Conservation (phyloP, 2,888 invertebrate genomes). For the Neuroscelio doddi region DNA sequence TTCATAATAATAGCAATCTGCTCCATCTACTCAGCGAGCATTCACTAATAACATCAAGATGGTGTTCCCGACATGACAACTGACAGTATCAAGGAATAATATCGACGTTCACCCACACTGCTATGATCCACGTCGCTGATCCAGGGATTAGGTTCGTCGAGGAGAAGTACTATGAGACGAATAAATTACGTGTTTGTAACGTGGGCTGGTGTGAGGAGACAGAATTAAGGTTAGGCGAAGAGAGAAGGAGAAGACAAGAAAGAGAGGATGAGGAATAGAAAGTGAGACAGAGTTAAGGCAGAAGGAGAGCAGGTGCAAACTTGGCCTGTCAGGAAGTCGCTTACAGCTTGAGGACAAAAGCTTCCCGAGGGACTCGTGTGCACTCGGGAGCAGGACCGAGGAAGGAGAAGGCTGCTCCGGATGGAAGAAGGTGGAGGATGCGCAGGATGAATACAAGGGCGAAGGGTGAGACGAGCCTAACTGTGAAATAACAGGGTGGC, state of each 20-base stretch:
- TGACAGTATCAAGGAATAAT: conserved; percentile 13
- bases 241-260: conserved; percentile 17
- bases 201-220: conserved; percentile 36
- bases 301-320: conserved; percentile 71
- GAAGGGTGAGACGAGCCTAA: conserved; percentile 63
- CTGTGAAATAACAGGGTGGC: conserved; percentile 70
- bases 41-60: conserved; percentile 13
- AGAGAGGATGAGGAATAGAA: conserved; percentile 23
- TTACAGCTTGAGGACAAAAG: conserved; percentile 71
- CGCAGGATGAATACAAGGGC: conserved; percentile 39
- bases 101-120: conserved; percentile 13
- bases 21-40: neutral
- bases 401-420: conserved; percentile 47
- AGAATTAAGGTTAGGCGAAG: conserved; percentile 56
- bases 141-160: conserved; percentile 51
- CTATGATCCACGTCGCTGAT: conserved; percentile 35
- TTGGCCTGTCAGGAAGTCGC: conserved; percentile 72
- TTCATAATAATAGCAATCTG: conserved; percentile 2
- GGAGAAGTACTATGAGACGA: conserved; percentile 44
- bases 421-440: conserved; percentile 44
- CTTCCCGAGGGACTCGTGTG: conserved; percentile 68
- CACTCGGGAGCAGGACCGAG: conserved; percentile 54
- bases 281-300: no score
- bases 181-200: conserved; percentile 61
- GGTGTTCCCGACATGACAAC: conserved; percentile 10